Percentiles rank a stretch among this genome's conserved stretches.
phyloP scores from a whole-genome alignment of 1,140 invertebrate species.

The Lepidurus arcticus region DNA sequence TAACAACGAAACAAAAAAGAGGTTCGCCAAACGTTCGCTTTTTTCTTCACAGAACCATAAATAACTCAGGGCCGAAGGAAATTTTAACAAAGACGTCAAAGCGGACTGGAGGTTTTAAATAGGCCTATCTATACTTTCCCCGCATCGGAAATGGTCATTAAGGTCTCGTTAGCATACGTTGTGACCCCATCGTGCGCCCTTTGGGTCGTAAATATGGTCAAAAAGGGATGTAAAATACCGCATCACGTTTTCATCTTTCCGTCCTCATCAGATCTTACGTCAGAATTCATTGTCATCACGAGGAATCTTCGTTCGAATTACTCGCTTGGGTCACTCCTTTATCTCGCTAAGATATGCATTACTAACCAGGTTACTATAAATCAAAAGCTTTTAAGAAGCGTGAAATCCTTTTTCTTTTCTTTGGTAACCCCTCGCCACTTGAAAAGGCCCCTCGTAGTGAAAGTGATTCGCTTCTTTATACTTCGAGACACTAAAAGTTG shows the following conservation, averaged over 20 bases:
- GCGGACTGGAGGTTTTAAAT: not conserved
- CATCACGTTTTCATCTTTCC: not conserved
- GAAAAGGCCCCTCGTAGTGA: not conserved
- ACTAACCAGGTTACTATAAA: not conserved
- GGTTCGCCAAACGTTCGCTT: no score
- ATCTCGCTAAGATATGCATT: no score
- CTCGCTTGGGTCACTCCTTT: not conserved
- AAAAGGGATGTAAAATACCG: not conserved
- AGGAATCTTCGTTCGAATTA: not conserved
- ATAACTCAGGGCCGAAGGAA: no score
- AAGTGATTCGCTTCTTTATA: not conserved
- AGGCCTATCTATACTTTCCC: not conserved
- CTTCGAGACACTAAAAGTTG: not conserved
- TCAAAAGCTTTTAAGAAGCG: not conserved
- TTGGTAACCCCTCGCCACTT: not conserved
- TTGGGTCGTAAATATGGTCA: constrained; percentile 10
- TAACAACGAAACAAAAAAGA: no score
- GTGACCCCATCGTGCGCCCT: not conserved
- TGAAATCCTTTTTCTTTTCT: not conserved
- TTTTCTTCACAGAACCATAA: no score
- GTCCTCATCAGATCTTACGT: constrained; percentile 5
- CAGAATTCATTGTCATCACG: not conserved
- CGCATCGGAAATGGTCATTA: not conserved
- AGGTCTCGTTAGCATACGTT: not conserved
- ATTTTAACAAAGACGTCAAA: not conserved